Conservation (phyloP, 37 sponge, comb jelly and placozoan genomes). For the Spongilla lacustris region DNA sequence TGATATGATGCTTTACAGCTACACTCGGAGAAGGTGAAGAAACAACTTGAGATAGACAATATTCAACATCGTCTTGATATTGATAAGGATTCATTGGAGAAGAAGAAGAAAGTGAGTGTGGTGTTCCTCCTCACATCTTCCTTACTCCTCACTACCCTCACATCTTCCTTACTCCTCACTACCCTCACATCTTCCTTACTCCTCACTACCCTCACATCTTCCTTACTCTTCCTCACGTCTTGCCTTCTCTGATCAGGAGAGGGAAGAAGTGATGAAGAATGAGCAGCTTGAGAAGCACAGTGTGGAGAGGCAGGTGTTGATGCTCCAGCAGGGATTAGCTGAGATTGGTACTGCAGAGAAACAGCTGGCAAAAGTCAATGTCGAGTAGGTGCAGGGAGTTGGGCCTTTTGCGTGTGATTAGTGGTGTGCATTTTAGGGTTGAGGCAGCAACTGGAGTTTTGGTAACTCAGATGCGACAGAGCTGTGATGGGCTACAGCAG, state of each 20-base stretch:
- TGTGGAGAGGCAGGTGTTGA: conserved; percentile 42
- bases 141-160: too few species aligned
- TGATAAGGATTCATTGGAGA: conserved; percentile 34
- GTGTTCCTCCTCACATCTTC: not conserved
- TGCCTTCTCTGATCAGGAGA: too few species aligned
- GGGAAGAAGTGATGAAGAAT: conserved; percentile 53
- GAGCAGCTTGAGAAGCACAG: conserved; percentile 50
- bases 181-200: too few species aligned
- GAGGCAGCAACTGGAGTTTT: not conserved
- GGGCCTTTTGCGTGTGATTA: not conserved
- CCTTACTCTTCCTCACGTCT: too few species aligned
- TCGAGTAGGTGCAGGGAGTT: conserved; percentile 11
- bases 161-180: too few species aligned
- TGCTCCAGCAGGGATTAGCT: conserved; percentile 30
- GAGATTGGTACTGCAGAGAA: conserved; percentile 9
- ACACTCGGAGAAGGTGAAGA: conserved; percentile 44
- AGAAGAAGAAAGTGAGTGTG: conserved; percentile 50
- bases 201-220: too few species aligned
- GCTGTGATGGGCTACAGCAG: conserved; percentile 6
- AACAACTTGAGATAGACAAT: conserved; percentile 56
- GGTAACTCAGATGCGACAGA: conserved; percentile 2
- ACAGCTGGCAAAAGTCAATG: not conserved
- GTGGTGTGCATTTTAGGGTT: not conserved
- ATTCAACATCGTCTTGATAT: conserved; percentile 55
- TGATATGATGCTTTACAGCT: conserved; percentile 24